Conservation (phyloP, 2,113 vertebrate species). For the Gasterosteus nipponicus region DNA sequence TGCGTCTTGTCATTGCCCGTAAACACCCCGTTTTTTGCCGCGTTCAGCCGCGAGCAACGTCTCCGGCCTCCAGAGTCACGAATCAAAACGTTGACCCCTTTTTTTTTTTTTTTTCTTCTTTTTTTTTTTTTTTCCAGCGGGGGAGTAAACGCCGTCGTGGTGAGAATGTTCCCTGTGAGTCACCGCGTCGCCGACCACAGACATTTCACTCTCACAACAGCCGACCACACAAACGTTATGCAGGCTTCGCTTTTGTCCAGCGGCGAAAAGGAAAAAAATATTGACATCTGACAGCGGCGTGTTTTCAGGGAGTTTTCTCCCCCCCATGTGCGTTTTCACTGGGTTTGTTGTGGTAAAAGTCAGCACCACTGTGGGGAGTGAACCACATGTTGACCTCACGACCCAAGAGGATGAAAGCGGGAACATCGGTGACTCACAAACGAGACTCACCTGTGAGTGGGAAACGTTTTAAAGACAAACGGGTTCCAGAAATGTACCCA, state of each 20-base stretch:
- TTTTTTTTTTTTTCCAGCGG: constrained; percentile 44
- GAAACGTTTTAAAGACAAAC: constrained; percentile 32
- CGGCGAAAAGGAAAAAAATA: neutral
- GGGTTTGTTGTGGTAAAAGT: constrained; percentile 23
- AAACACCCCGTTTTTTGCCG: constrained; percentile 19
- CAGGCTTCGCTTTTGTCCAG: constrained; percentile 43
- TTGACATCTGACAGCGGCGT: neutral
- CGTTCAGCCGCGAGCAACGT: constrained; percentile 37
- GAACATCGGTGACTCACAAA: constrained; percentile 58
- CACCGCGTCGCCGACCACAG: constrained; percentile 70
- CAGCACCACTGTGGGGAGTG: constrained; percentile 56
- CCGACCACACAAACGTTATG: constrained; percentile 54
- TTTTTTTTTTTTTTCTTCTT: too few species aligned
- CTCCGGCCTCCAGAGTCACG: constrained; percentile 28
- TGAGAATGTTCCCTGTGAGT: constrained; percentile 69
- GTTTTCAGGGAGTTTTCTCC: constrained; percentile 30
- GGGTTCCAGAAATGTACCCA: constrained; percentile 41
- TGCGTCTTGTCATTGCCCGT: constrained; percentile 17
- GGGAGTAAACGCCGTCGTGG: constrained; percentile 52
- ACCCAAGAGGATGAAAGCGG: constrained; percentile 19
- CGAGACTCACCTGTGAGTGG: constrained; percentile 35
- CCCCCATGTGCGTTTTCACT: constrained; percentile 14
- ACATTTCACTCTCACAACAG: constrained; percentile 80
- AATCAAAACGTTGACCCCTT: constrained; percentile 24
- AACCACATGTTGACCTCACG: constrained; percentile 76